Evolutionary conservation across 2,113 vertebrate genomes (phyloP), one percentile per base, ranked within the genome.

Genomic region (Anser brachyrhynchus): DNA sequence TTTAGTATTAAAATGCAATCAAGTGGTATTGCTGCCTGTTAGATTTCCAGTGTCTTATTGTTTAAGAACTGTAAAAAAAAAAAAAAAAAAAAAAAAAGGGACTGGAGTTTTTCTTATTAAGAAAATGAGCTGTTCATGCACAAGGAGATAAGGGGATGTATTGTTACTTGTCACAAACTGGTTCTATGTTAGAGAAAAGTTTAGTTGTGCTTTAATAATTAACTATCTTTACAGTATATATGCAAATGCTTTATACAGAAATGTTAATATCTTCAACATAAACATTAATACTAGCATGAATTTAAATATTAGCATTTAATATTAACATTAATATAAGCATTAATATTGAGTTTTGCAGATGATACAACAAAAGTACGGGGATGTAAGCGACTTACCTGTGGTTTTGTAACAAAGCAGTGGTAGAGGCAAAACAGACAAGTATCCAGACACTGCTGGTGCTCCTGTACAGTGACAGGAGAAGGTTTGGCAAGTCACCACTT

Each of bases 1-100:
- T 95, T 97, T 66, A 90, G 17, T 43, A n/a, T 83, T 94, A 90
- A 95, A 97, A 92, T 78, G 39, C 75, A 75, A 52, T 90, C 84
- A 97, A 97, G 86, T 80, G 46, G 51, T 89, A 77, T 77, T 90
- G 77, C 79, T 92, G 77, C 79, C 89, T 97, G 81, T 93, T 97
- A 86, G 92, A 96, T 91, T 97, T 96, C 97, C 95, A 87, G 96
- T 92, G 64, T 83, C 49, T 90, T 93, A 71, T 73, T 67, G 39
- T 86, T 39, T 62, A 77, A 94, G 52, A 92, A 59, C 58, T 83
- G 39, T 66, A 78, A 87, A 96, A 95, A 91, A 57, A 46, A 49
- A 95, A 91, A 52, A 12, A n/a, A 95, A 90, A 54, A 12, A n/a
- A 94, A 90, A 54, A 10, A 90, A 54, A 10, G 23, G 15, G 69